phyloP scores from a whole-genome alignment of 2,113 vertebrate species.

The Mugil cephalus region DNA sequence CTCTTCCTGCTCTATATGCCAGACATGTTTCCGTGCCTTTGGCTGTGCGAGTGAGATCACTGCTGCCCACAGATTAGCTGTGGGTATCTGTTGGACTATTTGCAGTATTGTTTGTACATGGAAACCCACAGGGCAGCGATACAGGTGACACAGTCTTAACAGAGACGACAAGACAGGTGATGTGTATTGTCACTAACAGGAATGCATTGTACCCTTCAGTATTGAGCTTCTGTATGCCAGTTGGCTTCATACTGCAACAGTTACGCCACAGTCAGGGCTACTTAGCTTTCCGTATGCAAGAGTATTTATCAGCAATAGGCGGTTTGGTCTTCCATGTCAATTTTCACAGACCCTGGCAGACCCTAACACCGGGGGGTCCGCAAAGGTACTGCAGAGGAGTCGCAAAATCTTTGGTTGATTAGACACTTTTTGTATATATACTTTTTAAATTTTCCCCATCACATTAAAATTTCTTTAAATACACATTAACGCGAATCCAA shows the following conservation, averaged over 20 bases:
- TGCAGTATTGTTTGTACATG: conserved; percentile 28
- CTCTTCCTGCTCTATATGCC: conserved; percentile 24
- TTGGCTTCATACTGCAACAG: not conserved
- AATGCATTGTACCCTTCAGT: conserved; percentile 5
- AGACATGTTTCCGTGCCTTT: conserved; percentile 28
- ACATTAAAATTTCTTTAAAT: no score
- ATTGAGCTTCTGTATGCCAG: not conserved
- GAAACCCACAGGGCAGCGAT: conserved; percentile 5
- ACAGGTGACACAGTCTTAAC: not conserved
- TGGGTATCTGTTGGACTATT: conserved; percentile 21
- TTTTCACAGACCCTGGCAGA: no score
- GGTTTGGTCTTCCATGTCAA: no score
- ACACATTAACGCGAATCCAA: no score
- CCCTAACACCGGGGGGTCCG: no score
- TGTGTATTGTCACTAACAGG: not conserved
- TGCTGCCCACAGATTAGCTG: conserved; percentile 31
- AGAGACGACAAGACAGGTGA: not conserved
- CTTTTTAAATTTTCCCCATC: no score
- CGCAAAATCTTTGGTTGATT: no score
- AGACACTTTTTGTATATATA: no score
- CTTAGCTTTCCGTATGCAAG: not conserved
- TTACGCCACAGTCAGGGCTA: not conserved
- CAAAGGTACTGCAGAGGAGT: no score
- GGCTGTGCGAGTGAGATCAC: conserved; percentile 15
- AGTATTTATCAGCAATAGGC: no score